Base-by-base conservation (phyloP, 2,797 vertebrate species). In the Onychomys leucogaster region DNA sequence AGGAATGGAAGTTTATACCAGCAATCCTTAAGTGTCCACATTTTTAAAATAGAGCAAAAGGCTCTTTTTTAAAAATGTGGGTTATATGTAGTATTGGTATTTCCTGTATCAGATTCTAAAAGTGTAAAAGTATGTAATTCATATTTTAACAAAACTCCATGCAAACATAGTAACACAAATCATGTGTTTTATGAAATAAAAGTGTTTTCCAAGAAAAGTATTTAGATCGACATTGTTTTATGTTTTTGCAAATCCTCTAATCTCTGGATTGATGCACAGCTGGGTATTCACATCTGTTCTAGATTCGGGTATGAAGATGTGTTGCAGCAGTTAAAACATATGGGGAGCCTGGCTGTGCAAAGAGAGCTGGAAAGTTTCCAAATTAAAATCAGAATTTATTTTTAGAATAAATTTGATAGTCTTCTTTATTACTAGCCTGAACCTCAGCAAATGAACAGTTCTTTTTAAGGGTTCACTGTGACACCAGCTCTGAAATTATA, bases 181-280 rank as follows among this genome's bases (percentile, higher is more conserved):
- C 59, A 65, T 43, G 17, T 89, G 29, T 94, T 91, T 83, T 92
- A 34, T 61, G n/a, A 93, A 86, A 94, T 83, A 17, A 81, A 67
- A 73, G 46, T 82, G 41, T 85, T 89, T 86, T 91, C 32, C 32
- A 71, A 89, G 41, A 87, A 46, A 90, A 32, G 55, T 71, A 37
- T 87, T 95, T 92, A 37, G 49, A 87, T 73, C 0, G 3, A 21
- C 67, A 88, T 88, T 88, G 67, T 88, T 88, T 73, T 41, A 71
- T 87, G 85, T 41, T 73, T 93, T 96, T 95, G 65, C 21, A 80
- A 92, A 90, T 83, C n/a, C 83, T 0, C 77, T 93, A 84, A 71
- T 97, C 17, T 81, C 73, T 89, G 77, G 55, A 52, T 89, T 69
- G 80, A 7, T 86, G 34, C 69, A 86, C 61, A 80, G 21, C 80